Conservation (phyloP, 2,797 vertebrate species). For the Gallinago solitaria region DNA sequence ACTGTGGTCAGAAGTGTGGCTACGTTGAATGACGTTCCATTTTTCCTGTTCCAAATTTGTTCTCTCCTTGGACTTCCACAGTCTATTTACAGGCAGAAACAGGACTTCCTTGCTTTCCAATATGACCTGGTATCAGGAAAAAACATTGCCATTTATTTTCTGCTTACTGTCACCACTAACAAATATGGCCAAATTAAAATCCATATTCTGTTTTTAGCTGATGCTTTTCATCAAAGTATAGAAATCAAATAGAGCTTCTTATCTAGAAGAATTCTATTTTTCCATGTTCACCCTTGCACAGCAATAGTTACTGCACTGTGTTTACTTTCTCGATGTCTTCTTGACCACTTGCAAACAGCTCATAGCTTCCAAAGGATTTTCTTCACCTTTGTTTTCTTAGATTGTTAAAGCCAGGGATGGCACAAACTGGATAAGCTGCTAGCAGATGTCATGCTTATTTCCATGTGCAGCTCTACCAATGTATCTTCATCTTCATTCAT, state of each 20-base stretch:
- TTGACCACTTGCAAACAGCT: neutral
- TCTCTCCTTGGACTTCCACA: neutral
- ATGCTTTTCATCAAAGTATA: neutral
- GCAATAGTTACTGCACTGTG: neutral
- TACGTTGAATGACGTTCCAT: neutral
- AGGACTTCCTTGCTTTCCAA: neutral
- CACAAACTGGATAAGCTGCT: neutral
- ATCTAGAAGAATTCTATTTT: neutral
- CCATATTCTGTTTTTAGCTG: neutral
- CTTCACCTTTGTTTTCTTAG: neutral
- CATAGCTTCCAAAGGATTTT: neutral
- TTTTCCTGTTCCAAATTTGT: neutral
- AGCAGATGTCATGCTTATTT: neutral
- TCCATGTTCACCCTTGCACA: neutral
- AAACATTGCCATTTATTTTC: neutral
- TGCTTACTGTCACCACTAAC: neutral
- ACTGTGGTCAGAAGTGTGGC: neutral
- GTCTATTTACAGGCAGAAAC: constrained; percentile 14
- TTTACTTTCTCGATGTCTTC: neutral
- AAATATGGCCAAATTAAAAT: neutral
- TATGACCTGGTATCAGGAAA: neutral
- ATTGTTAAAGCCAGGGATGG: neutral
- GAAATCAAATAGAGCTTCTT: neutral
- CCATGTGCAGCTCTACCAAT: neutral
- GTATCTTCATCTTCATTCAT: neutral